phyloP scores from a whole-genome alignment of 2,113 vertebrate species.

The Seriola quinqueradiata region DNA sequence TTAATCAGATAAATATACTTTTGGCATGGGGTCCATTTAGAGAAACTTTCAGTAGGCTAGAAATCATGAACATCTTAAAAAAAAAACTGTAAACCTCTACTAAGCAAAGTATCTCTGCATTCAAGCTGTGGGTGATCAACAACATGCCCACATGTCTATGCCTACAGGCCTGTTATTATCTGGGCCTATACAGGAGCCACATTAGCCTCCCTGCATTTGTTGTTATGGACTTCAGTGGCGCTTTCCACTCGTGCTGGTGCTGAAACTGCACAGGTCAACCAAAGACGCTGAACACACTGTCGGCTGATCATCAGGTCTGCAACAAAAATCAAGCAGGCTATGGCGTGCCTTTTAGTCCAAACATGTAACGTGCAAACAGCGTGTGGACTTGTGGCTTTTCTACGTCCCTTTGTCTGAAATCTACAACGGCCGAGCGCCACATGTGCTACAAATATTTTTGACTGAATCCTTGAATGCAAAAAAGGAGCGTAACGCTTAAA shows the following conservation, averaged over 20 bases:
- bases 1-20: background rate
- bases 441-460: background rate
- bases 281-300: no score
- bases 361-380: constrained; percentile 19
- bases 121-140: background rate
- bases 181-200: constrained; percentile 27
- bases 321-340: background rate
- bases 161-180: constrained; percentile 14
- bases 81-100: background rate
- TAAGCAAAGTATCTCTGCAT: background rate
- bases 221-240: constrained; percentile 42
- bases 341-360: background rate
- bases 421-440: constrained; percentile 18
- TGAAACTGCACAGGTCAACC: constrained; percentile 52
- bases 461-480: constrained; percentile 1
- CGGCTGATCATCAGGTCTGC: constrained; percentile 5
- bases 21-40: background rate
- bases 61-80: background rate
- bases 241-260: constrained; percentile 70
- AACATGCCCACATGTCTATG: constrained; percentile 14
- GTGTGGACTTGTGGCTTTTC: constrained; percentile 42
- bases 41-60: background rate
- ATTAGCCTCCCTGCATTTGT: constrained; percentile 20
- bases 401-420: constrained; percentile 28
- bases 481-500: constrained; percentile 2